Base-by-base conservation (phyloP, 2,113 vertebrate genomes). In the Galbula dea region DNA sequence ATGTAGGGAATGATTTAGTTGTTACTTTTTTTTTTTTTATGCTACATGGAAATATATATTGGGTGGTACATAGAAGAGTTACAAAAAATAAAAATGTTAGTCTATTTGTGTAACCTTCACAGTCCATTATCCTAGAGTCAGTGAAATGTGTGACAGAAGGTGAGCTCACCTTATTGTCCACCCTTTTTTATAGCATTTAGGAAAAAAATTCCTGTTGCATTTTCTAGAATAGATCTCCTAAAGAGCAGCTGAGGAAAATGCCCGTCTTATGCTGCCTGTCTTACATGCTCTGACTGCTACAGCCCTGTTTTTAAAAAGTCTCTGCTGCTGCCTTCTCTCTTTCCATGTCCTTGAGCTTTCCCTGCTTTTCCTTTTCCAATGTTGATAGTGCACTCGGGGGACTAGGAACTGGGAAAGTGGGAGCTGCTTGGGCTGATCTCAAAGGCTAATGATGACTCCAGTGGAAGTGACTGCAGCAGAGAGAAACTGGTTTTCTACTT, bases 201-300 rank as follows among this genome's bases (percentile, higher is more conserved):
- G 21, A 30, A 72, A 11, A 65, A 68, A 76, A 27, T 1, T 36
- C 21, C 10, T 73, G 5, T 65, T 73, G 5, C 3, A 8, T 76
- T 94, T 86, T 29, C 5, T 71, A 30, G 58, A 66, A 57, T 10
- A 80, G 13, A 41, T 30, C 27, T 71, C 10, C 22, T 15, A 4
- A 74, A 46, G 22, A 72, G 46, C 21, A 85, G 7, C 45, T 80
- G 58, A 83, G 51, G 34, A 69, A 51, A 73, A 39, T 49, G 5
- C 29, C 18, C 51, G 4, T 71, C 11, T 59, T 32, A 11, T 6
- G 23, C 1, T 8, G 6, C 10, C 10, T 9, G 4, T 65, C 1
- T 52, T 66, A 5, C 5, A 26, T 37, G 8, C 19, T 69, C 27
- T 61, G 21, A 37, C 23, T 73, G n/a, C 43, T 68, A 20, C 20